Base-by-base conservation (phyloP, 30 jellyfish, hydroid and myxozoan genomes). In the Aurelia coerulea region DNA sequence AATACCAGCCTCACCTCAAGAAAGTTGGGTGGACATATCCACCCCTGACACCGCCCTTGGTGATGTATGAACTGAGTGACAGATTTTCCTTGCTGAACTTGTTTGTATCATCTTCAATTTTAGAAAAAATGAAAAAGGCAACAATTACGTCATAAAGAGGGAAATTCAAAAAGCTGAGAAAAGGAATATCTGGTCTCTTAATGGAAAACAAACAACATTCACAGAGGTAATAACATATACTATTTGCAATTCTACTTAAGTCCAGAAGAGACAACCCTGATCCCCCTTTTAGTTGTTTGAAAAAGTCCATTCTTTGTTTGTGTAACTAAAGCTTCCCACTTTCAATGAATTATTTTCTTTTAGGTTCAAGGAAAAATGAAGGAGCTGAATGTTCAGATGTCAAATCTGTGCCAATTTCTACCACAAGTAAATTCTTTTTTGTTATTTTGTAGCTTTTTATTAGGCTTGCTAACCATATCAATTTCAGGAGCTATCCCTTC, bases 371-470 rank as follows among this genome's bases (percentile, higher is more conserved):
- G 82, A 12, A 64, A 65, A 56, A 84, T 92, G 85, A 79, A 80
- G 15, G 75, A 73, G 66, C 74, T 92, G 81, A 86, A 87, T 76
- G 92, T 92, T 8, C 98, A 92, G 63, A 89, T 94, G 97, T 68
- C 92, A 52, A 94, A 94, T 58, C 87, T 94, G 16, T 94, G 99
- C 70, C 97, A 94, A 63, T 88, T 94, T 78, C 85, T 94, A 52
- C 99, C 99, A 1, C 99, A 94, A 91, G 98, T 83, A 74, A 10
- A 64, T 69, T 3, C n/a, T 35, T 0, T 16, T 18, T 15, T 18
- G 41, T 11, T 52, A 2, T 80, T 65, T 1, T 16, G 13, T 8
- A 15, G 33, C 16, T 5, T 13, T 14, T 79, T 62, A 3, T 39
- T 6, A 0, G 51, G 0, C 6, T 39, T 39, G 51, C 51, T 39